These are phyloP conservation scores for Ophthalmolycus amberensis DNA, from an alignment of 2,113 vertebrate species.

Conservation along the genomic window DNA sequence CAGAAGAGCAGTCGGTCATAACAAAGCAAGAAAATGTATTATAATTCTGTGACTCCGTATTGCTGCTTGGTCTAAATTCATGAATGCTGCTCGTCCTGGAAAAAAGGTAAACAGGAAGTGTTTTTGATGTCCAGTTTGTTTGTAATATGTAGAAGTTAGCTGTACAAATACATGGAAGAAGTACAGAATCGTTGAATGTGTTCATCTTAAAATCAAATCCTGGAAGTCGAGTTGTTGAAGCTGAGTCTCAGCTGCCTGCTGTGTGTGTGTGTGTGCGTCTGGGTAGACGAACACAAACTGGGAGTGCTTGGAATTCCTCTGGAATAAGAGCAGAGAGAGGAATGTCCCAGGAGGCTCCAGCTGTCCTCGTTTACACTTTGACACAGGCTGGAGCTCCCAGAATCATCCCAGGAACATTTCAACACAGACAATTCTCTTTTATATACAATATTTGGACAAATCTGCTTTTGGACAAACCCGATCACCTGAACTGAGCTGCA, in stretches of 20 bases:
- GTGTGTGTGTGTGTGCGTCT: slow-evolving; percentile 10
- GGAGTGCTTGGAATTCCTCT: slow-evolving; percentile 56
- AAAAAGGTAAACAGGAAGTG: too few species aligned
- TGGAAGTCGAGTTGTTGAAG: not conserved
- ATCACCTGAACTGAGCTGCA: too few species aligned
- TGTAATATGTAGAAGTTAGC: not conserved
- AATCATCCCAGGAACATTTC: not conserved
- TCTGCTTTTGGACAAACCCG: not conserved
- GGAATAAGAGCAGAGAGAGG: slow-evolving; percentile 31
- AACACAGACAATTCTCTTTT: not conserved
- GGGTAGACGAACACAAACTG: slow-evolving; percentile 13
- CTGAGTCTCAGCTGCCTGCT: slow-evolving; percentile 7
- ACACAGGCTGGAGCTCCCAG: not conserved
- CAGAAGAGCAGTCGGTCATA: not conserved
- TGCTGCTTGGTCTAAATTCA: too few species aligned
- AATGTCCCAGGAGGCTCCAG: slow-evolving; percentile 32
- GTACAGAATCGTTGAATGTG: not conserved
- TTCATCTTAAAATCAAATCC: not conserved
- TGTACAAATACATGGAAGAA: not conserved
- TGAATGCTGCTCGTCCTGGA: too few species aligned
- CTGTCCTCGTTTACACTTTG: slow-evolving; percentile 13
- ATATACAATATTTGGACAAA: not conserved
- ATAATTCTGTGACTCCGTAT: too few species aligned
- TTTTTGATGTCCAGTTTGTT: too few species aligned
- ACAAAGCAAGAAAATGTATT: too few species aligned